Percentiles rank a stretch among this genome's conserved stretches.
These are phyloP conservation scores for Thryonomys swinderianus DNA, from an alignment of 2,113 vertebrate species.

Conservation along the genomic window DNA sequence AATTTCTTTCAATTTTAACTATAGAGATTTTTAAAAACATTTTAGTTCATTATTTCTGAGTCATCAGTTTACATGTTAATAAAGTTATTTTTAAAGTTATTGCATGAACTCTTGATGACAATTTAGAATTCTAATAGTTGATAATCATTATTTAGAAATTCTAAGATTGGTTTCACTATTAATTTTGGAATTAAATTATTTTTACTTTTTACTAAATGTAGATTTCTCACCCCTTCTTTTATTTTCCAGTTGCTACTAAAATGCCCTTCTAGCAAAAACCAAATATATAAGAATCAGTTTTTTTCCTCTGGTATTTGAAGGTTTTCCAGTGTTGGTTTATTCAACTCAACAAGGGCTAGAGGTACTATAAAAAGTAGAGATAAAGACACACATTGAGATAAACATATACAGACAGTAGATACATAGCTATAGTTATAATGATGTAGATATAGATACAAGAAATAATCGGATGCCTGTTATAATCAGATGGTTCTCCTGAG, in stretches of 20 bases:
- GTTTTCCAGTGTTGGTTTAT: background rate
- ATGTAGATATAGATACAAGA: background rate
- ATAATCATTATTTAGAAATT: background rate
- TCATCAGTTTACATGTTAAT: background rate
- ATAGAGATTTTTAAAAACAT: background rate
- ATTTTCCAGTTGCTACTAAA: background rate
- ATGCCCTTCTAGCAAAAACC: background rate
- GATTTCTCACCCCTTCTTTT: background rate
- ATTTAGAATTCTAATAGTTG: conserved; percentile 24
- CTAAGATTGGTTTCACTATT: background rate
- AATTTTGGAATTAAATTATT: background rate
- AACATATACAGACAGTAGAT: background rate
- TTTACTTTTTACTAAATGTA: background rate
- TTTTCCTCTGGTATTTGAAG: background rate
- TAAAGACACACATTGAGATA: background rate
- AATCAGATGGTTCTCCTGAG: background rate
- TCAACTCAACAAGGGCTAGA: too few relatives aligned
- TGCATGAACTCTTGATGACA: background rate
- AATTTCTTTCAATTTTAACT: background rate
- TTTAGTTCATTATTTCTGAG: background rate
- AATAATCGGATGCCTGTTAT: background rate
- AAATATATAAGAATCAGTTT: background rate
- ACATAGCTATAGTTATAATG: background rate
- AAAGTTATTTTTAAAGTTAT: conserved; percentile 9
- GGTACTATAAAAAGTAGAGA: background rate